phyloP scores from a whole-genome alignment of 1,140 invertebrate genomes.

The Stegodyphus dumicola region DNA sequence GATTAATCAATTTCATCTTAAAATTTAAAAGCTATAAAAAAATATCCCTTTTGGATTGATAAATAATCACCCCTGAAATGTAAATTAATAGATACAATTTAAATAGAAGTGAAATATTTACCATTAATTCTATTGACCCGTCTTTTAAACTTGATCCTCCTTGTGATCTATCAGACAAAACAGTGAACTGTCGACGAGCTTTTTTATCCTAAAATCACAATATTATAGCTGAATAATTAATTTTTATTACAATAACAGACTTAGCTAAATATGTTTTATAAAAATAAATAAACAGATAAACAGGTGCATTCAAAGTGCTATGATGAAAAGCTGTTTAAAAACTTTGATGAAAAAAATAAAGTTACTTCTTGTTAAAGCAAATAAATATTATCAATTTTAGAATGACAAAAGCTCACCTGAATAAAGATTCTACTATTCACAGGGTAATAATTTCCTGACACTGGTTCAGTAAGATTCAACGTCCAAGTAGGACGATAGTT shows the following conservation, averaged over 20 bases:
- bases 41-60: too few relatives aligned
- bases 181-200: constrained; percentile 69
- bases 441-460: constrained; percentile 94
- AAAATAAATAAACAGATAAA: neutral
- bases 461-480: constrained; percentile 73
- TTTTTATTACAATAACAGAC: too few relatives aligned
- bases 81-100: too few relatives aligned
- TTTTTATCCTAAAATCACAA: constrained; percentile 43
- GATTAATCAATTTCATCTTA: too few relatives aligned
- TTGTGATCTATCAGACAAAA: constrained; percentile 77
- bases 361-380: neutral
- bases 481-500: constrained; percentile 83
- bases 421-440: constrained; percentile 85
- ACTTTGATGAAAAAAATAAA: neutral
- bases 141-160: constrained; percentile 71
- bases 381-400: neutral
- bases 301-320: too few relatives aligned
- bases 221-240: too few relatives aligned
- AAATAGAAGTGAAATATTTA: constrained; percentile 60
- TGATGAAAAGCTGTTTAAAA: neutral
- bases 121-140: constrained; percentile 74
- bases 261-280: too few relatives aligned
- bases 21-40: too few relatives aligned
- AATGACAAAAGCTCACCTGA: constrained; percentile 68
- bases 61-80: too few relatives aligned